Conservation (phyloP, 2,113 vertebrate species). For the Rhinoderma darwinii region DNA sequence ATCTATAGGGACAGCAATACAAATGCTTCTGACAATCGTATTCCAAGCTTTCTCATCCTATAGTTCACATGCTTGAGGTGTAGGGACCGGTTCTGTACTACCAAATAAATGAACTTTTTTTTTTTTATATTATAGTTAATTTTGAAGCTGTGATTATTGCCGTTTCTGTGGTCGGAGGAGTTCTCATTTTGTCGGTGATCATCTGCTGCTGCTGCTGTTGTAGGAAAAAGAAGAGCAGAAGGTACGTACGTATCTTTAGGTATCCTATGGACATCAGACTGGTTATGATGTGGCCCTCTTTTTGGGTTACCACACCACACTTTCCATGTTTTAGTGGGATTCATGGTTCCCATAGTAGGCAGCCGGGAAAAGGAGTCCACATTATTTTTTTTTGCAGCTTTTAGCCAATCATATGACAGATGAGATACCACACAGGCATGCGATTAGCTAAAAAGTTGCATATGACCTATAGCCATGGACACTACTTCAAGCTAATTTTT, state of each 20-base stretch:
- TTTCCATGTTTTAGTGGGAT: background rate
- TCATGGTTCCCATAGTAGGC: background rate
- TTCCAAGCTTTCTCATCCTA: background rate
- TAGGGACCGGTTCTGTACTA: too few relatives aligned
- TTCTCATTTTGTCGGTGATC: constrained; percentile 78
- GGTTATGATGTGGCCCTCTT: background rate
- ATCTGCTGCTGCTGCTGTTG: constrained; percentile 89
- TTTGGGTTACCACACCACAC: background rate
- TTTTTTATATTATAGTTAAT: constrained; percentile 79
- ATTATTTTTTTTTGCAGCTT: too few relatives aligned
- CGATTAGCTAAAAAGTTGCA: too few relatives aligned
- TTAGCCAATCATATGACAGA: too few relatives aligned
- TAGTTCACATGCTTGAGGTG: background rate
- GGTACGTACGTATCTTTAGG: constrained; percentile 69
- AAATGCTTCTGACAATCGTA: background rate
- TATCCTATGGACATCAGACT: background rate
- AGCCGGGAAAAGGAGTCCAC: too few relatives aligned
- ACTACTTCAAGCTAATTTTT: too few relatives aligned
- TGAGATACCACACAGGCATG: too few relatives aligned
- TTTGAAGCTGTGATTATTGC: constrained; percentile 92
- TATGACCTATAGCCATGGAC: too few relatives aligned
- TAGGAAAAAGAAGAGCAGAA: constrained; percentile 79
- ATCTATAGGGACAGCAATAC: background rate
- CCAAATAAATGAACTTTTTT: background rate
- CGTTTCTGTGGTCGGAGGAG: constrained; percentile 81